Base-by-base conservation (phyloP, 2,888 invertebrate genomes). In the Trichopria drosophilae region DNA sequence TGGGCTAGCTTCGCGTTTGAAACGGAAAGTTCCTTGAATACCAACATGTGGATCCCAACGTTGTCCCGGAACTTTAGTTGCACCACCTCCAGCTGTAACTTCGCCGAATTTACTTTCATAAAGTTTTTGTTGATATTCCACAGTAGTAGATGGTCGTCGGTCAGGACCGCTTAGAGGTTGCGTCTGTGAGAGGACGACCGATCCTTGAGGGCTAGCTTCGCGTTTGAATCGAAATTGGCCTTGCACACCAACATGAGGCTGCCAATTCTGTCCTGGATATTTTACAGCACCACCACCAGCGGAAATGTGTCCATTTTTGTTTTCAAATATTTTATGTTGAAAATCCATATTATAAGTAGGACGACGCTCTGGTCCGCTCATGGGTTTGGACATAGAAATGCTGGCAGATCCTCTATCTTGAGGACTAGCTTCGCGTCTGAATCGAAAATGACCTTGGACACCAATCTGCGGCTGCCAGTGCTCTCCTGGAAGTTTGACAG, bases 171-270 rank as follows among this genome's bases (percentile, higher is more conserved):
- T n/a, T n/a, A n/a, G n/a, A n/a, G n/a, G n/a, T n/a, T n/a, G n/a
- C n/a, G n/a, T n/a, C n/a, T n/a, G n/a, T n/a, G n/a, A n/a, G n/a
- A n/a, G n/a, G n/a, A n/a, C n/a, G n/a, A n/a, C n/a, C n/a, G n/a
- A n/a, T n/a, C n/a, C n/a, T n/a, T n/a, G n/a, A n/a, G n/a, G n/a
- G n/a, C n/a, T n/a, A n/a, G n/a, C n/a, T n/a, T n/a, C n/a, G n/a
- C n/a, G n/a, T 44, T 45, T 15, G 16, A 51, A 54, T 6, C 42
- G 36, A 55, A 52, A 59, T 1, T 9, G 23, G 10, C 60, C 60
- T 23, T 59, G 58, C 9, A 63, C 26, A 32, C 64, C 64, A 20
- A 60, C 35, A 1, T 48, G 39, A 0, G 60, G 60, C 20, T 58
- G 49, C 26, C 53, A 26, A 12, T 41, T 43, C 24, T 49, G 53